These are phyloP conservation scores for Drosophila cardini DNA, from an alignment of 1,140 invertebrate genomes.

Conservation along the genomic window DNA sequence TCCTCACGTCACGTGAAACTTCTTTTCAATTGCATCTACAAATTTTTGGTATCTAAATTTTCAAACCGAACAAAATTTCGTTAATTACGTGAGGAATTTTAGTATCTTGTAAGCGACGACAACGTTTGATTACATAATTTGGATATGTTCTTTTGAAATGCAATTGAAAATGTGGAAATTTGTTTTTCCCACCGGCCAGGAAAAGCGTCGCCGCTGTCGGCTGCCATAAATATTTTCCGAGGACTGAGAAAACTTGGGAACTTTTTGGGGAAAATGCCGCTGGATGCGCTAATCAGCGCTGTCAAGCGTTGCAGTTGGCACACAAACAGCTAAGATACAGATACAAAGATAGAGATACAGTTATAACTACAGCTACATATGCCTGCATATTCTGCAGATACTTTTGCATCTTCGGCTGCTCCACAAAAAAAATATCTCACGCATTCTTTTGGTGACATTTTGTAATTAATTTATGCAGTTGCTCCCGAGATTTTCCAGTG, in stretches of 20 bases:
- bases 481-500: slow-evolving; percentile 55
- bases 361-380: slow-evolving; percentile 37
- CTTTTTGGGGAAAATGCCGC: slow-evolving; percentile 9
- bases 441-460: slow-evolving; percentile 52
- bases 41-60: background rate
- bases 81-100: slow-evolving; percentile 48
- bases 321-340: slow-evolving; percentile 2
- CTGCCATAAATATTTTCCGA: slow-evolving; percentile 65
- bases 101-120: slow-evolving; percentile 25
- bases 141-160: slow-evolving; percentile 38
- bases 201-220: slow-evolving; percentile 20
- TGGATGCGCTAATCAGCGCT: slow-evolving; percentile 62
- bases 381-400: slow-evolving; percentile 9
- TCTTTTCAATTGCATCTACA: background rate
- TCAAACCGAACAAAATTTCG: background rate
- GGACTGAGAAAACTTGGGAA: slow-evolving; percentile 4
- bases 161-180: slow-evolving; percentile 28
- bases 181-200: slow-evolving; percentile 36
- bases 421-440: slow-evolving; percentile 58
- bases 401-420: slow-evolving; percentile 24
- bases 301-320: slow-evolving; percentile 43
- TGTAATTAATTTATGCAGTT: slow-evolving; percentile 79
- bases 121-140: slow-evolving; percentile 70
- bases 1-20: slow-evolving; percentile 70
- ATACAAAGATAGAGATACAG: slow-evolving; percentile 22